phyloP scores from a whole-genome alignment of 2,113 vertebrate species.

The Scopus umbretta region DNA sequence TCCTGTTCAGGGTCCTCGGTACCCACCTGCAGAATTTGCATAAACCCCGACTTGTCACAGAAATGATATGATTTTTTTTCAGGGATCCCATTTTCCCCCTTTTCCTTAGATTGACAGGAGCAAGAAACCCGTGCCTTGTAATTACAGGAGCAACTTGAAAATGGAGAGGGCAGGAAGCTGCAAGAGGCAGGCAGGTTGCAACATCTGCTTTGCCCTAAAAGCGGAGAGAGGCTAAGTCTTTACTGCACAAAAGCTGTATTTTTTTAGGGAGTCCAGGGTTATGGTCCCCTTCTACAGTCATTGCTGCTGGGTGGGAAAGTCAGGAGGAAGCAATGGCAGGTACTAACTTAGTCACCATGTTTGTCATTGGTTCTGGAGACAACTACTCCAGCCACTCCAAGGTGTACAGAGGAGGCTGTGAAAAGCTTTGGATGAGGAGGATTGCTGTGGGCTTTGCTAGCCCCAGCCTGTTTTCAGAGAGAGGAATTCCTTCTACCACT shows the following conservation, averaged over 20 bases:
- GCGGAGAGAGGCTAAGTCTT: background rate
- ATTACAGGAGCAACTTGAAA: background rate
- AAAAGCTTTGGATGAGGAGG: background rate
- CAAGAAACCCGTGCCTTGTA: background rate
- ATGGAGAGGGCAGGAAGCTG: background rate
- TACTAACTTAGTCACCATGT: background rate
- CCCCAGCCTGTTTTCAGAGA: background rate
- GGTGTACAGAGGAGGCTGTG: background rate
- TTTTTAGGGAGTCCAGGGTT: background rate
- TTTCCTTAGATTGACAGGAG: background rate
- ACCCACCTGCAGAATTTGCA: background rate
- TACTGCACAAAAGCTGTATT: background rate
- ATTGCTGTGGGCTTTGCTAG: background rate
- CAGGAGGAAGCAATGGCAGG: background rate
- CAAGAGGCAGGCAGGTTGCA: background rate
- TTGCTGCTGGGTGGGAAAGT: background rate
- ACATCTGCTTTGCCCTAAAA: background rate
- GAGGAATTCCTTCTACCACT: background rate
- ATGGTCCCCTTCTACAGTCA: background rate
- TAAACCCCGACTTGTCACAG: background rate
- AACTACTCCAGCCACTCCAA: background rate
- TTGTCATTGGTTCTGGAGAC: background rate
- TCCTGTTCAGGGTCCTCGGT: background rate
- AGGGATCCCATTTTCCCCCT: background rate
- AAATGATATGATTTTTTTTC: background rate